Conservation (phyloP, 2,888 invertebrate genomes). For the Drosophila vallismaia region DNA sequence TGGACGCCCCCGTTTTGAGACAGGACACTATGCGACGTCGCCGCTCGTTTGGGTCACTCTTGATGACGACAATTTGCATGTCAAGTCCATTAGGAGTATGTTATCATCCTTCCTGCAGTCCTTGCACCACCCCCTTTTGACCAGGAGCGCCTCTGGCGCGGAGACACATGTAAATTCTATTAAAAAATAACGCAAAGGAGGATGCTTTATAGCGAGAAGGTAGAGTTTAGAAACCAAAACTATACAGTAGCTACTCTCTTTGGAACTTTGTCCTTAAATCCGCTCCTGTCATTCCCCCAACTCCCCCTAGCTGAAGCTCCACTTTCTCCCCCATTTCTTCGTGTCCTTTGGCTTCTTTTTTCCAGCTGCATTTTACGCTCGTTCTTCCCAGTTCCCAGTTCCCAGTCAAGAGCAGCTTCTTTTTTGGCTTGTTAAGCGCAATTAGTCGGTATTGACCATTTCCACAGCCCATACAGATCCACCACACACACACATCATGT, state of each 20-base stretch:
- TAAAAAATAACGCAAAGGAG: not conserved
- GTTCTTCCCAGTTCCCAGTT: conserved; percentile 10
- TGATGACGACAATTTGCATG: conserved; percentile 70
- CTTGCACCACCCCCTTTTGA: not conserved
- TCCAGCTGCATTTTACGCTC: conserved; percentile 30
- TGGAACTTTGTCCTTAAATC: not conserved
- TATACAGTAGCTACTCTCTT: too few species aligned
- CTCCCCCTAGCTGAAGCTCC: conserved; percentile 10
- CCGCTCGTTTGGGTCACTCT: conserved; percentile 58
- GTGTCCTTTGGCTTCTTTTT: conserved; percentile 13
- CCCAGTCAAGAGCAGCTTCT: conserved; percentile 12
- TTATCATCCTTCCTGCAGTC: conserved; percentile 51
- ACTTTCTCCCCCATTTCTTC: conserved; percentile 22
- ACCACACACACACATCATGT: conserved; percentile 4
- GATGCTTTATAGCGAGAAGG: too few species aligned
- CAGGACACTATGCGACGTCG: conserved; percentile 28
- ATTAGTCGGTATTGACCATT: conserved; percentile 63
- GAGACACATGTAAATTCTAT: not conserved
- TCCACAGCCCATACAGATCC: conserved; percentile 20
- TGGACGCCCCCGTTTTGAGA: conserved; percentile 7
- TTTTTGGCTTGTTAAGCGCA: conserved; percentile 63
- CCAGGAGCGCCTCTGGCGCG: not conserved
- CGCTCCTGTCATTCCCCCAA: not conserved
- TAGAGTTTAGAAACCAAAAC: too few species aligned
- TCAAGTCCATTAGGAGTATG: conserved; percentile 69